These are phyloP conservation scores for Chalcosyrphus nemorum DNA, from an alignment of 2,888 invertebrate genomes.

Conservation along the genomic window DNA sequence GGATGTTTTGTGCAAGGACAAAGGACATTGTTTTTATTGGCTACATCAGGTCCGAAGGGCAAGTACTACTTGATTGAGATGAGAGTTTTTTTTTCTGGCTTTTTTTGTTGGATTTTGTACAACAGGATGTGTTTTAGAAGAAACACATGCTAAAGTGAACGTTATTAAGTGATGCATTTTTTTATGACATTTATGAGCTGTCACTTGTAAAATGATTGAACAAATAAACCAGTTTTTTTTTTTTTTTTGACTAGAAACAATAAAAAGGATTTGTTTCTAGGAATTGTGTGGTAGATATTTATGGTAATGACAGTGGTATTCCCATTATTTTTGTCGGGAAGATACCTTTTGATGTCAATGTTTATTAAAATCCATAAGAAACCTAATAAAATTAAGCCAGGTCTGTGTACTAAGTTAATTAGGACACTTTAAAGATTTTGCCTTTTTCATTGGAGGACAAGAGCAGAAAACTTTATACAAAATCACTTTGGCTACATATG, in stretches of 20 bases:
- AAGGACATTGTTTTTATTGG: conserved; percentile 66
- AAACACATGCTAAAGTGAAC: background rate
- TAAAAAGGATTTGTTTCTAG: background rate
- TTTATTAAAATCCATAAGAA: too few relatives aligned
- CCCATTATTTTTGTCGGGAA: background rate
- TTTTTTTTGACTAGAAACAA: too few relatives aligned
- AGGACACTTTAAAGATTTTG: too few relatives aligned
- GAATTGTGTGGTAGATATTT: background rate
- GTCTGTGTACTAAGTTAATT: too few relatives aligned
- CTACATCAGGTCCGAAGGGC: conserved; percentile 29
- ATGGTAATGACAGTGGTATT: background rate
- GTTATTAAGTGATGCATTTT: too few relatives aligned
- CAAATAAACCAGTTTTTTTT: too few relatives aligned
- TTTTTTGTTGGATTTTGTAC: background rate
- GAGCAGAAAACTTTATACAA: too few relatives aligned
- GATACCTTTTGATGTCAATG: too few relatives aligned
- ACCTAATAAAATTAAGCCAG: too few relatives aligned
- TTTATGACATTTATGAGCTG: background rate
- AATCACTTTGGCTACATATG: too few relatives aligned
- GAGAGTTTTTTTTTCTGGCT: conserved; percentile 2
- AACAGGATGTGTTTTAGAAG: background rate
- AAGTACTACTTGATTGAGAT: conserved; percentile 6
- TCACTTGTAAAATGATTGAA: background rate
- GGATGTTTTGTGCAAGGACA: conserved; percentile 52
- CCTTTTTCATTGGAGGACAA: too few relatives aligned